Conservation (phyloP, 1,140 invertebrate species). For the Polyergus mexicanus region DNA sequence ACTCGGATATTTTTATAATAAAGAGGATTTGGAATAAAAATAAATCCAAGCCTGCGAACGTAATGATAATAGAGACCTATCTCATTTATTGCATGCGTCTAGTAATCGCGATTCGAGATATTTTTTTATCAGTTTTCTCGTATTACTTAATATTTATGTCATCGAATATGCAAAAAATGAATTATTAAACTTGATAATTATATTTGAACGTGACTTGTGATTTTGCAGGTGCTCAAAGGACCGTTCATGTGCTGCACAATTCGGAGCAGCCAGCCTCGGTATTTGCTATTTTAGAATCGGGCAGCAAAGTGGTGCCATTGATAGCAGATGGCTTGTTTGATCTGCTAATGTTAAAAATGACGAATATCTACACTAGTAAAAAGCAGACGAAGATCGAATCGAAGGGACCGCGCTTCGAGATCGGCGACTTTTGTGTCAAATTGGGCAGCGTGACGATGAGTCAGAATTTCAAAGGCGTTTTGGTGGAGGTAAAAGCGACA, state of each 20-base stretch:
- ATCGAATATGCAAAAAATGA: constrained; percentile 61
- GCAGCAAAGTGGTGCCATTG: constrained; percentile 93
- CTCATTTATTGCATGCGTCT: background rate
- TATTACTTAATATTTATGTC: constrained; percentile 74
- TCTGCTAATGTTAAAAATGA: constrained; percentile 95
- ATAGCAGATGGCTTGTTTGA: constrained; percentile 97
- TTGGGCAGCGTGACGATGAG: constrained; percentile 97
- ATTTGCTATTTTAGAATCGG: constrained; percentile 96
- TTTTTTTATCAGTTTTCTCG: background rate
- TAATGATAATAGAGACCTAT: background rate
- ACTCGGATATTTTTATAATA: no score
- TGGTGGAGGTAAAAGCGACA: constrained; percentile 92
- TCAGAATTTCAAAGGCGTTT: constrained; percentile 97
- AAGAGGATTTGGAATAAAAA: constrained; percentile 34
- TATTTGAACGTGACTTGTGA: constrained; percentile 4
- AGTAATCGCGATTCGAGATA: background rate
- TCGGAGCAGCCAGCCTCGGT: constrained; percentile 98
- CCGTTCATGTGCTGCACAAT: constrained; percentile 97
- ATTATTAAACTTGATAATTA: no score
- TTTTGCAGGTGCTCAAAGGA: constrained; percentile 88
- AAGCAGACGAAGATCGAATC: constrained; percentile 95
- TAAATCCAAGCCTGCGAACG: constrained; percentile 33
- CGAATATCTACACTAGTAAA: constrained; percentile 94
- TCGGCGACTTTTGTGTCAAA: constrained; percentile 98
- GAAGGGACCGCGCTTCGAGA: constrained; percentile 96